Base-by-base conservation (phyloP, 2,888 invertebrate species). In the Athetis lepigone region DNA sequence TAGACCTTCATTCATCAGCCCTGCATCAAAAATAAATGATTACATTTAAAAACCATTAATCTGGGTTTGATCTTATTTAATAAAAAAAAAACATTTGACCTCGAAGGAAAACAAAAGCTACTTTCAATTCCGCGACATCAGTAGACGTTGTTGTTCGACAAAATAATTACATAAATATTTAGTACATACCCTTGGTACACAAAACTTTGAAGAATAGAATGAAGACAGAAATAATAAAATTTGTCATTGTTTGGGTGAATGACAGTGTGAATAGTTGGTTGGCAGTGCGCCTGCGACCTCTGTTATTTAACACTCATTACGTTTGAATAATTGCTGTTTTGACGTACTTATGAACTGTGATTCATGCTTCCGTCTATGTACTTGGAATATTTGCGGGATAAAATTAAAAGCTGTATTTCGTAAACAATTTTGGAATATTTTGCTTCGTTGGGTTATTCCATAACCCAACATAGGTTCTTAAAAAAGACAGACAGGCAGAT, bases 341-440 rank as follows among this genome's bases (percentile, higher is more conserved):
- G 88, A 86, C 86, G 85, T 81, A 50, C 60, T 71, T 70, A 70
- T 57, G 58, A 63, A 18, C 25, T 45, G 51, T 89, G 89, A 89
- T 79, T 90, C 90, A 89, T 78, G 65, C 82, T 91, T 91, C 91
- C 91, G 88, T 82, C 79, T 85, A 70, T 79, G 78, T 70, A 33
- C 43, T 69, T 69, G 43, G 64, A 67, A 33, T 62, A 70, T 64
- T 65, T n/a, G 50, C 56, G 50, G 50, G 49, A 54, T 33, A 43
- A 36, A 47, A 47, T 58, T 46, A 29, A 13, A 33, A 49, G 25
- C 36, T 33, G 16, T 51, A 36, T 47, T 46, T 33, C 40, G 46
- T 46, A 21, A 33, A 21, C 21, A 27, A 27, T 37, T n/a, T 40
- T 13, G 11, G 16, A 9, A 21, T 19, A 27, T 27, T 65, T 16